Base-by-base conservation (phyloP, 35 echinoderm and acorn worm genomes). In the Eucidaris tribuloides region DNA sequence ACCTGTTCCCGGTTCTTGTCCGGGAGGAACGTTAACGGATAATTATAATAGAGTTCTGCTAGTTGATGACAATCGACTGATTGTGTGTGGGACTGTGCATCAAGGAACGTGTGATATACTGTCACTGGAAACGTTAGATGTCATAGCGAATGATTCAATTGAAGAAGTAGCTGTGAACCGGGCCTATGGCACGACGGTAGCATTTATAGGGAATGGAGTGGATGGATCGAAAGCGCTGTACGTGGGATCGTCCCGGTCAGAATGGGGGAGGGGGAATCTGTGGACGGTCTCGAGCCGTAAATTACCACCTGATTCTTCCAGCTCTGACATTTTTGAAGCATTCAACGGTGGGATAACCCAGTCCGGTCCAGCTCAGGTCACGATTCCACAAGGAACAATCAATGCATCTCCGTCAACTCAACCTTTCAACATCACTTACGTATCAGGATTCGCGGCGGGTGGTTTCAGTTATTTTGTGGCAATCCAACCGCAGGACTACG, bases 381-480 rank as follows among this genome's bases (percentile, higher is more conserved):
- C 40, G 20, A 84, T 94, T 55, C 91, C 91, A 18, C 27, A 22
- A 7, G 86, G 85, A 2, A 57, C 42, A 39, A 36, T 78, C 4
- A 28, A 58, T 15, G 57, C 22, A 4, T 23, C 41, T 35, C 55
- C 71, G 1, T 36, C 11, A 18, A 50, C 41, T 4, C 84, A 86
- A 33, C 84, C 24, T 7, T 74, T 74, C 37, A 74, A 91, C 32
- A 96, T 96, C 76, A 76, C 80, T 23, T 96, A 96, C 42, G 45
- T 91, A 0, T 78, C 86, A 48, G 93, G 93, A 3, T 96, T 96
- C 76, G 81, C 88, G 28, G 39, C 61, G 18, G 58, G 62, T 54
- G 60, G 65, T 27, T 96, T 96, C 48, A 96, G 84, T 40, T 96
- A 96, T 58, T 96, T 91, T 65, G 62, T 96, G 18, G 93, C 84